phyloP scores from a whole-genome alignment of 2,113 vertebrate genomes.

The Elephas maximus region DNA sequence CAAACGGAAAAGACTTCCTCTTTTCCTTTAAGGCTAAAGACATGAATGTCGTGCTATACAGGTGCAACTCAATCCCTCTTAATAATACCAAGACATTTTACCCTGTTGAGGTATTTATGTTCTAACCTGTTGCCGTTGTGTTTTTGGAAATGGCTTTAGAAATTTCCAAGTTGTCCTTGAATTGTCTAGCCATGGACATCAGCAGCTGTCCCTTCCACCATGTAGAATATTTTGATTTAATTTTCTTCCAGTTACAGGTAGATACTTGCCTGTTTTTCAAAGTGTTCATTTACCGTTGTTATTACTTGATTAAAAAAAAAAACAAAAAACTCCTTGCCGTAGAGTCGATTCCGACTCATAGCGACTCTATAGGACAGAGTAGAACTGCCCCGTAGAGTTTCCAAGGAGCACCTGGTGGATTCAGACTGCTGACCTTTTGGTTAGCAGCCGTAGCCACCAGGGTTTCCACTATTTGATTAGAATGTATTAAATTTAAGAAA shows the following conservation, averaged over 20 bases:
- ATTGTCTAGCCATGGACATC: slow-evolving; percentile 82
- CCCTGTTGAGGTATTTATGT: slow-evolving; percentile 80
- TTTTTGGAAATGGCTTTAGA: slow-evolving; percentile 84
- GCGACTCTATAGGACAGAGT: too few species aligned
- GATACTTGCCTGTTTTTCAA: slow-evolving; percentile 79
- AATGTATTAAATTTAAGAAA: too few species aligned
- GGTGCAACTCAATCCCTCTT: slow-evolving; percentile 84
- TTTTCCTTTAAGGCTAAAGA: slow-evolving; percentile 86
- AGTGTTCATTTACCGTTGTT: slow-evolving; percentile 86
- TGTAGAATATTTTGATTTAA: slow-evolving; percentile 89
- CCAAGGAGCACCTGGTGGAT: too few species aligned
- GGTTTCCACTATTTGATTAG: too few species aligned
- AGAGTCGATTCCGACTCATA: neutral
- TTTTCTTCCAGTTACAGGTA: slow-evolving; percentile 87
- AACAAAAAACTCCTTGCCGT: slow-evolving; percentile 82
- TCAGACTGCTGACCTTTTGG: too few species aligned
- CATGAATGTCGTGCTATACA: slow-evolving; percentile 84
- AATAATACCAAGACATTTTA: slow-evolving; percentile 77
- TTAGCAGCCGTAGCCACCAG: too few species aligned
- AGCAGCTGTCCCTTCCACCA: slow-evolving; percentile 89
- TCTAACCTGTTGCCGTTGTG: slow-evolving; percentile 77
- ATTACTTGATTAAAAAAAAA: slow-evolving; percentile 88
- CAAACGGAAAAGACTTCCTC: slow-evolving; percentile 82
- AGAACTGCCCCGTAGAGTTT: too few species aligned
- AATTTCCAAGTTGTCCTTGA: slow-evolving; percentile 76